These are phyloP conservation scores for Linnaemya tessellans DNA, from an alignment of 2,888 invertebrate species.

Conservation along the genomic window DNA sequence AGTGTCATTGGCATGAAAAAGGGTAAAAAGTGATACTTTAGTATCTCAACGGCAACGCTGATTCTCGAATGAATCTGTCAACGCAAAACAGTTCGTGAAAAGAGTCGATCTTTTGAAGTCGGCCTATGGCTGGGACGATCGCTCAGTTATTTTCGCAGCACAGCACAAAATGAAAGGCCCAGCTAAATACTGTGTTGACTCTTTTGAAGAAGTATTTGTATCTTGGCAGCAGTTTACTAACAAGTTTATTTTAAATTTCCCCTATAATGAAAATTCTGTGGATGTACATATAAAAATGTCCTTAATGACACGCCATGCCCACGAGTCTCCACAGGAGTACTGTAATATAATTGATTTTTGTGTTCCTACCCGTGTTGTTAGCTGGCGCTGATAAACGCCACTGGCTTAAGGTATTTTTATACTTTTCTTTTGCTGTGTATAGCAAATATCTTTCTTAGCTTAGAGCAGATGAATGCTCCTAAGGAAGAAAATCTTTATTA, in stretches of 20 bases:
- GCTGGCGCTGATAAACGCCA: too few species aligned
- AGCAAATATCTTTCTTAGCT: too few species aligned
- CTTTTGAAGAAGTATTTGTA: neutral
- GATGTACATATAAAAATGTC: conserved; percentile 66
- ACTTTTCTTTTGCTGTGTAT: too few species aligned
- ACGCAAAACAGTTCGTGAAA: conserved; percentile 15
- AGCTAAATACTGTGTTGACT: conserved; percentile 8
- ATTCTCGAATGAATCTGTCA: neutral
- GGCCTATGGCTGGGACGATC: neutral
- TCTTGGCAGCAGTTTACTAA: neutral
- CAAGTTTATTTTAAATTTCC: neutral
- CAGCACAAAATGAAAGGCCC: conserved; percentile 12
- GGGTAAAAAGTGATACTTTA: too few species aligned
- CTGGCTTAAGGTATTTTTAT: too few species aligned
- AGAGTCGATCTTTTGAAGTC: neutral
- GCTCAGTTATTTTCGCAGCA: neutral
- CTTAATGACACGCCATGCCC: conserved; percentile 5
- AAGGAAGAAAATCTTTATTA: too few species aligned
- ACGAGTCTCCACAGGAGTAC: conserved; percentile 43
- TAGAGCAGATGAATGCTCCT: too few species aligned
- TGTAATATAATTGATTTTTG: too few species aligned
- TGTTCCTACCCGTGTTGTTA: too few species aligned
- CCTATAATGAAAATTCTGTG: conserved; percentile 46
- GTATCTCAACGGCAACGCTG: too few species aligned
- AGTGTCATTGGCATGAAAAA: too few species aligned